A percentile compares a stretch with the other conserved stretches of the same genome.
Conservation (phyloP, 2,888 invertebrate species). For the Myopa testacea region DNA sequence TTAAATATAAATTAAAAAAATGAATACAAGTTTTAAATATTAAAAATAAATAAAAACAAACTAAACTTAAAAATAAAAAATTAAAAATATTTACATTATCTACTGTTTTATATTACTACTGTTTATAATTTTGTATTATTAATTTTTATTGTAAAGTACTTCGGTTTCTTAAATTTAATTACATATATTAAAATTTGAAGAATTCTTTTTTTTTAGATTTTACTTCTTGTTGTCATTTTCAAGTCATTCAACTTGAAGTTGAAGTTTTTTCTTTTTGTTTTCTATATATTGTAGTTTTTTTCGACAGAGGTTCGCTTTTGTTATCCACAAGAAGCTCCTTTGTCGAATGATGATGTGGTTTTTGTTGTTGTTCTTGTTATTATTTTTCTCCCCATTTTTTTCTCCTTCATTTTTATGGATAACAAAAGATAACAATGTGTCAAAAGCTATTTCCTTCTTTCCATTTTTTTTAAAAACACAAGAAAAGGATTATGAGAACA, state of each 20-base stretch:
- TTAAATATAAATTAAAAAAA: neutral
- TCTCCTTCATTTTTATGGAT: neutral
- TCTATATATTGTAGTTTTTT: neutral
- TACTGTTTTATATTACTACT: no score
- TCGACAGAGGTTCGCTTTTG: neutral
- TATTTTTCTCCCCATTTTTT: neutral
- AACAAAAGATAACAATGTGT: slow-evolving; percentile 12
- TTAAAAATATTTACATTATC: no score
- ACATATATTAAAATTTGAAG: no score
- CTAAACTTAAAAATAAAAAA: no score
- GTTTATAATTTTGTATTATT: no score
- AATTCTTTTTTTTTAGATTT: no score
- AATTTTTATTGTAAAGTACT: no score
- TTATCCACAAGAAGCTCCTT: neutral
- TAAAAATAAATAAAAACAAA: no score
- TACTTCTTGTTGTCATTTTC: no score
- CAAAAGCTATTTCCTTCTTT: neutral
- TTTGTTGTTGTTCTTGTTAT: neutral
- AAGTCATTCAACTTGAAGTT: no score
- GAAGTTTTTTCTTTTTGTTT: neutral
- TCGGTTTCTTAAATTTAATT: no score
- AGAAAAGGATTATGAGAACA: neutral
- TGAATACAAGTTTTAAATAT: no score
- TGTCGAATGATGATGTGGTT: neutral
- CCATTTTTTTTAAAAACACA: neutral